phyloP scores from a whole-genome alignment of 1,140 invertebrate species.

The Brachionus angularis region DNA sequence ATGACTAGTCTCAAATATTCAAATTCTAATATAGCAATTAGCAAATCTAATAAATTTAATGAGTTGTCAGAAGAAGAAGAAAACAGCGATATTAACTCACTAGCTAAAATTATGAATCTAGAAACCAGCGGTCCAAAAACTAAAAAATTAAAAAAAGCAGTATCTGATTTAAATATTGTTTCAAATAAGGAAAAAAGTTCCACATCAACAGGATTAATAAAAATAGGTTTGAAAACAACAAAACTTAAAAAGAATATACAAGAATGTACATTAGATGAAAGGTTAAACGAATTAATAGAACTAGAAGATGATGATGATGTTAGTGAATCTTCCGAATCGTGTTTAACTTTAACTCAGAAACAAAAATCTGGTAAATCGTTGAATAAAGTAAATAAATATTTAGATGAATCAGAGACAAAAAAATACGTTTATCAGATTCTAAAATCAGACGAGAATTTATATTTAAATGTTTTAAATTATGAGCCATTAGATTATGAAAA shows the following conservation, averaged over 20 bases:
- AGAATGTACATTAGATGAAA: conserved; percentile 25
- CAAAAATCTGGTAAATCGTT: conserved; percentile 8
- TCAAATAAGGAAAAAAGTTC: not conserved
- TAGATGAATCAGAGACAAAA: conserved; percentile 15
- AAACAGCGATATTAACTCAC: not conserved
- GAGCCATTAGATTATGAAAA: conserved; percentile 34
- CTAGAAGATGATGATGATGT: not conserved
- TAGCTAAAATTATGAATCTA: conserved; percentile 34
- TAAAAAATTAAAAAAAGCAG: not conserved
- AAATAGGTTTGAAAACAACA: conserved; percentile 3
- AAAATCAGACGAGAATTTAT: conserved; percentile 27
- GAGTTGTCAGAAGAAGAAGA: not conserved
- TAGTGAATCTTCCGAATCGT: not conserved
- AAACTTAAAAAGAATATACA: not conserved
- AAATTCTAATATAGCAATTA: too few relatives aligned
- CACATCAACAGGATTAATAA: not conserved
- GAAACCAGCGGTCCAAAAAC: not conserved
- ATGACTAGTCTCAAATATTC: too few relatives aligned
- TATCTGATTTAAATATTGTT: conserved; percentile 5
- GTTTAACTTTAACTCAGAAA: not conserved
- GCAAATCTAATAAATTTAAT: too few relatives aligned
- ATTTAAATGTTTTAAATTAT: conserved; percentile 31
- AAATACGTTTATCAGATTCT: not conserved
- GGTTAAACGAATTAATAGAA: not conserved
- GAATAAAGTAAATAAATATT: conserved; percentile 10